A percentile compares a stretch with the other conserved stretches of the same genome.
These are phyloP conservation scores for Mus spicilegus DNA, from an alignment of 2,113 vertebrate genomes.

Conservation along the genomic window DNA sequence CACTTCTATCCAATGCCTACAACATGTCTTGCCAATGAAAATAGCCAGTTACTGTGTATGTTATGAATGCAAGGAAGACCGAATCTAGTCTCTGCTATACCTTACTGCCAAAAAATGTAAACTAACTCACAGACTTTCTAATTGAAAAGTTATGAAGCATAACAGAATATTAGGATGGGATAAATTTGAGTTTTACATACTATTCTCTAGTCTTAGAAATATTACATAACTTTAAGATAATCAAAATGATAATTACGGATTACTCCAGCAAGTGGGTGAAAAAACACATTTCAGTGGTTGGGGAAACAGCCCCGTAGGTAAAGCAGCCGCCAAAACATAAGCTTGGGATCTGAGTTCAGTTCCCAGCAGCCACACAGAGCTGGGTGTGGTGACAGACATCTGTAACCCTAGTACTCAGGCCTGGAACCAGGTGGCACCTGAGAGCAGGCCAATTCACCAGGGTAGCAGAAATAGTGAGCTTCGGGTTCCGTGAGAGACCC, in stretches of 20 bases:
- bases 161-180: neutral
- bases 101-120: neutral
- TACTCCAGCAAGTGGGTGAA: neutral
- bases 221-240: slow-evolving; percentile 5
- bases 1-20: neutral
- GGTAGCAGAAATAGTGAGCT: too few species aligned
- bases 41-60: neutral
- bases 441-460: neutral
- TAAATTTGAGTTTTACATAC: neutral
- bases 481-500: neutral
- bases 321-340: neutral
- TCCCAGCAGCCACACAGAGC: neutral
- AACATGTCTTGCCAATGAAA: neutral
- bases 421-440: neutral
- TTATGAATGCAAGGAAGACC: neutral
- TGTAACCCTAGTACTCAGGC: neutral
- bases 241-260: neutral
- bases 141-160: neutral
- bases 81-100: neutral
- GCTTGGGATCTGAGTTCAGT: neutral
- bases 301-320: neutral
- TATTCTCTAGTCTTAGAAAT: neutral
- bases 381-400: neutral
- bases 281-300: neutral
- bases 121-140: neutral